Evolutionary conservation across 35 echinoderm and acorn worm species (phyloP).

Genomic region (Heliocidaris erythrogramma): DNA sequence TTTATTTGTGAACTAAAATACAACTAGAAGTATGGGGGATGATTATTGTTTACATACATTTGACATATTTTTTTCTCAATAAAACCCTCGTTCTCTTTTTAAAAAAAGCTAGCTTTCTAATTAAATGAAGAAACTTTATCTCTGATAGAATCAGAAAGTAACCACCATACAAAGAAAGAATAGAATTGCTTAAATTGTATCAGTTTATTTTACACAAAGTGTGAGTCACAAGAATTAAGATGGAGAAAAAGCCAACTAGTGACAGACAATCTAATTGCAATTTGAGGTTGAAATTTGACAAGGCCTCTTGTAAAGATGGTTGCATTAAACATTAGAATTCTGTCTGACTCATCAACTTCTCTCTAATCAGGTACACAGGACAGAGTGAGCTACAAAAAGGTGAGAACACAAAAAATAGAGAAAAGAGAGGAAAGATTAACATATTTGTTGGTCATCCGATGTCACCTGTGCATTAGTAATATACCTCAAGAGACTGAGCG

Average conservation of each 20-base stretch:
- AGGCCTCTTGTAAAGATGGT: slow-evolving; percentile 23
- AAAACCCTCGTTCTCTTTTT: no score
- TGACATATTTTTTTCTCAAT: no score
- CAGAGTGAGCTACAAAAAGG: background rate
- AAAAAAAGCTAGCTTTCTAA: no score
- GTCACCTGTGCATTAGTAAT: background rate
- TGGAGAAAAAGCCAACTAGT: background rate
- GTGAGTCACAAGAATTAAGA: slow-evolving; percentile 8
- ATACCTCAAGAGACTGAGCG: background rate
- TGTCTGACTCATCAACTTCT: background rate
- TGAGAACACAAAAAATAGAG: background rate
- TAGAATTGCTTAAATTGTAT: background rate
- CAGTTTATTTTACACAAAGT: background rate
- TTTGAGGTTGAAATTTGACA: slow-evolving; percentile 35
- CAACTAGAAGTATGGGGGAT: no score
- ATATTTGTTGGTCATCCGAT: background rate
- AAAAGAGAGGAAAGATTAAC: background rate
- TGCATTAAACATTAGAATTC: background rate
- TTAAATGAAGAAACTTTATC: background rate
- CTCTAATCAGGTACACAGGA: background rate
- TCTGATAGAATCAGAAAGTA: background rate
- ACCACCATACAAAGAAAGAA: background rate
- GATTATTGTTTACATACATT: no score
- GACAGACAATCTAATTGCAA: slow-evolving; percentile 28
- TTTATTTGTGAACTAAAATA: no score